phyloP scores from a whole-genome alignment of 1,140 invertebrate species.

The Gonatopus flavifemur region DNA sequence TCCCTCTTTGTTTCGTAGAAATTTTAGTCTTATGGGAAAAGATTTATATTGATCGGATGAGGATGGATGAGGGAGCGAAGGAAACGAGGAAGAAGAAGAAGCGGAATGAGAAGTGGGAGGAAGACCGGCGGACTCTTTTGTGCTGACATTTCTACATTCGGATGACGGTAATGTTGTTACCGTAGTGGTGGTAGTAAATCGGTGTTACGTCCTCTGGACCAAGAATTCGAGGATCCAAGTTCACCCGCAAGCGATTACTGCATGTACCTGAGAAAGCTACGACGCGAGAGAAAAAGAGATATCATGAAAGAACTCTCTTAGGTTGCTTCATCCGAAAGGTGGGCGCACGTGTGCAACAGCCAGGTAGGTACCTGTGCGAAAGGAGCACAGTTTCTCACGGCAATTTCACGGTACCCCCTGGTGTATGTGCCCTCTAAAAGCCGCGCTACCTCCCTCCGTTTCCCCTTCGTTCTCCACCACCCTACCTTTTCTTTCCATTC shows the following conservation, averaged over 20 bases:
- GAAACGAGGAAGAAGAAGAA: not conserved
- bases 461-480: not conserved
- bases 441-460: not conserved
- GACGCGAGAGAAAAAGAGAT: not conserved
- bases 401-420: constrained; percentile 12
- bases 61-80: constrained; percentile 35
- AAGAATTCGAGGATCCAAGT: too few species aligned
- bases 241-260: not conserved
- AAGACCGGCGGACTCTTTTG: constrained; percentile 37
- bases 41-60: constrained; percentile 43
- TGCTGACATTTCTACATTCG: constrained; percentile 22
- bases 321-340: too few species aligned
- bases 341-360: too few species aligned
- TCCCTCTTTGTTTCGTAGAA: constrained; percentile 11
- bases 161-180: not conserved
- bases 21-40: constrained; percentile 44
- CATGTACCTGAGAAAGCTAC: too few species aligned
- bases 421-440: constrained; percentile 7
- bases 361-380: too few species aligned
- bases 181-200: constrained; percentile 8
- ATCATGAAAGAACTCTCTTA: too few species aligned
- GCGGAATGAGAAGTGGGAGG: constrained; percentile 5
- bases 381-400: constrained; percentile 36
- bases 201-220: constrained; percentile 3
- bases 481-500: too few species aligned